Conservation (phyloP, 2,113 vertebrate genomes). For the Centropristis striata region DNA sequence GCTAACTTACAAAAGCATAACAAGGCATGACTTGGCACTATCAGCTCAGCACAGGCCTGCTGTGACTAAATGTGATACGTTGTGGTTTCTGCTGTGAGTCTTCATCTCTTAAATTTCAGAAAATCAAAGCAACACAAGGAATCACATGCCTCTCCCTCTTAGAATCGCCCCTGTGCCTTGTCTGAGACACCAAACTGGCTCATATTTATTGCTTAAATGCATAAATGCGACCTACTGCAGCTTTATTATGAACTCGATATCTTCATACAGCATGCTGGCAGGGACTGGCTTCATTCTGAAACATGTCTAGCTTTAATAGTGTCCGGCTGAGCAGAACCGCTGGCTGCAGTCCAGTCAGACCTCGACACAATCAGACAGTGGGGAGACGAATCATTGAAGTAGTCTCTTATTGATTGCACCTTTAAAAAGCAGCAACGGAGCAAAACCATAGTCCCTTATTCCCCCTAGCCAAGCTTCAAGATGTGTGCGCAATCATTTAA, state of each 20-base stretch:
- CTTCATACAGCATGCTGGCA: not conserved
- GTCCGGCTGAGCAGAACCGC: slow-evolving; percentile 2
- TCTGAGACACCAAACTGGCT: not conserved
- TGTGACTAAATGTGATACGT: not conserved
- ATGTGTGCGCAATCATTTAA: slow-evolving; percentile 3
- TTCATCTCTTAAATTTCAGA: not conserved
- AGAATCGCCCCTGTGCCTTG: not conserved
- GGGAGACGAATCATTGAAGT: slow-evolving; percentile 8
- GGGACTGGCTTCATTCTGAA: not conserved
- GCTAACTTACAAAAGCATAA: not conserved
- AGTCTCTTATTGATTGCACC: slow-evolving; percentile 21
- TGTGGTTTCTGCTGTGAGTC: not conserved
- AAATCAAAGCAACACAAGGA: slow-evolving; percentile 17
- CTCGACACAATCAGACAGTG: slow-evolving; percentile 6
- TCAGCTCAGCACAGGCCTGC: slow-evolving; percentile 13
- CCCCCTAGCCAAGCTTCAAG: not conserved
- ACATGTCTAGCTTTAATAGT: not conserved
- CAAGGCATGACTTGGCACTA: not conserved
- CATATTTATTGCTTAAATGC: not conserved
- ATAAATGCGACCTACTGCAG: not conserved
- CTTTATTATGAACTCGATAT: not conserved
- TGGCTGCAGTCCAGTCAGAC: slow-evolving; percentile 36
- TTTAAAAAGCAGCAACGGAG: not conserved
- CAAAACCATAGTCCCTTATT: not conserved
- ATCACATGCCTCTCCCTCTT: slow-evolving; percentile 2